Evolutionary conservation across 2,113 vertebrate genomes (phyloP).

Genomic region (Lepisosteus osseus): DNA sequence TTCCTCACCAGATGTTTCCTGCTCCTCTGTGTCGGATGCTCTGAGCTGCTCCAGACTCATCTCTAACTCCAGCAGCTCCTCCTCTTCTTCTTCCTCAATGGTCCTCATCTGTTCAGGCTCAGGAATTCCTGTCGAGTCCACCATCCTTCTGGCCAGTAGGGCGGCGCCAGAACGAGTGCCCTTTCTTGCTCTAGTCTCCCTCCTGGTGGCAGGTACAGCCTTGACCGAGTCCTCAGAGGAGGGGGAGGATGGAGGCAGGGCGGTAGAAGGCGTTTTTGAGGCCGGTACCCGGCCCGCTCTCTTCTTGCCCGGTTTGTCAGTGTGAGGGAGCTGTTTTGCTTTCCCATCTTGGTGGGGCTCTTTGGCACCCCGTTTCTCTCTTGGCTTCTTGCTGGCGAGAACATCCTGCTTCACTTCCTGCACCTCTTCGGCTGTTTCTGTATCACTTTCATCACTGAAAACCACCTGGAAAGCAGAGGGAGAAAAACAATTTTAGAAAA

Average conservation of each 20-base stretch:
- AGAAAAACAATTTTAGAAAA: not conserved
- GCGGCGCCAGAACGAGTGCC: not conserved
- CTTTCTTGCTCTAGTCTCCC: conserved; percentile 34
- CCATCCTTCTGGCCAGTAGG: not conserved
- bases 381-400: conserved; percentile 18
- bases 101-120: conserved; percentile 71
- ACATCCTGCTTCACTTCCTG: conserved; percentile 35
- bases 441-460: conserved; percentile 85
- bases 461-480: conserved; percentile 58
- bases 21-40: conserved; percentile 63
- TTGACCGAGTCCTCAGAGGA: conserved; percentile 44
- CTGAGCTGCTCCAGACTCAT: conserved; percentile 68
- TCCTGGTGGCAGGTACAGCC: conserved; percentile 22
- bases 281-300: conserved; percentile 7
- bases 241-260: conserved; percentile 2
- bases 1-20: conserved; percentile 27
- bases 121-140: conserved; percentile 25
- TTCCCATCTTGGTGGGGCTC: not conserved
- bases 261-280: conserved; percentile 37
- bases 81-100: conserved; percentile 54
- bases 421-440: conserved; percentile 48
- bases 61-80: conserved; percentile 44
- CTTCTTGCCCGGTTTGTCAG: conserved; percentile 29
- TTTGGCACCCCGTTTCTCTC: conserved; percentile 20
- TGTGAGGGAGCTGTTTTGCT: not conserved